Conservation (phyloP, 1,140 invertebrate genomes). For the Ptiloglossa arizonensis region DNA sequence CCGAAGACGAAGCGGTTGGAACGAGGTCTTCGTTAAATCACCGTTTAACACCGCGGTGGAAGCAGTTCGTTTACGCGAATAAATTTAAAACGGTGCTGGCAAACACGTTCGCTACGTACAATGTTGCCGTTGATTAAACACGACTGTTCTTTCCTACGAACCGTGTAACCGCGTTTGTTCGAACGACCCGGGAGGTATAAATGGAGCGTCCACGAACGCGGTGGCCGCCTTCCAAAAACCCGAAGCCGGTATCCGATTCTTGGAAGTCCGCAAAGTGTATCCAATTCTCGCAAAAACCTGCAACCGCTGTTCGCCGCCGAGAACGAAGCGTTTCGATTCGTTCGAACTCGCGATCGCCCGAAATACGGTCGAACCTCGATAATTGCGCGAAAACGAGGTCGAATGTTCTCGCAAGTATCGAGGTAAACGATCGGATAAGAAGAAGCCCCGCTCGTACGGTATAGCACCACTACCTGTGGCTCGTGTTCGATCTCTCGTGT, state of each 20-base stretch:
- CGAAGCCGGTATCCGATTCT: neutral
- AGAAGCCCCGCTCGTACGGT: no score
- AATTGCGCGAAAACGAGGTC: no score
- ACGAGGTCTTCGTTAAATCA: slow-evolving; percentile 49
- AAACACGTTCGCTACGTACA: neutral
- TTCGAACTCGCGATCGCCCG: neutral
- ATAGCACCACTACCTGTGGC: no score
- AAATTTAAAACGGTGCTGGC: slow-evolving; percentile 7
- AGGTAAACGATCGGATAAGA: no score
- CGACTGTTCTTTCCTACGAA: neutral
- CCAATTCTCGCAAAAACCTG: neutral
- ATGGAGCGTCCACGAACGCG: no score
- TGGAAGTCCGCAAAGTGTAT: neutral
- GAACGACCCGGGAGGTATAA: no score
- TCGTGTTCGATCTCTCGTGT: no score
- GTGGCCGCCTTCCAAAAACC: slow-evolving; percentile 31
- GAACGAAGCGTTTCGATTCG: slow-evolving; percentile 21
- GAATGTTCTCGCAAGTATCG: no score
- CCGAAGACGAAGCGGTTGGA: neutral
- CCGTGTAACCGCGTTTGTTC: neutral
- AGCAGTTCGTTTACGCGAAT: slow-evolving; percentile 30
- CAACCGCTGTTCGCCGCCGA: neutral
- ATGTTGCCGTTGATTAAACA: neutral
- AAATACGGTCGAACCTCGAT: no score
- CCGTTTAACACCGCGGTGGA: slow-evolving; percentile 31